Base-by-base conservation (phyloP, 2,113 vertebrate genomes). In the Indicator maculatus region DNA sequence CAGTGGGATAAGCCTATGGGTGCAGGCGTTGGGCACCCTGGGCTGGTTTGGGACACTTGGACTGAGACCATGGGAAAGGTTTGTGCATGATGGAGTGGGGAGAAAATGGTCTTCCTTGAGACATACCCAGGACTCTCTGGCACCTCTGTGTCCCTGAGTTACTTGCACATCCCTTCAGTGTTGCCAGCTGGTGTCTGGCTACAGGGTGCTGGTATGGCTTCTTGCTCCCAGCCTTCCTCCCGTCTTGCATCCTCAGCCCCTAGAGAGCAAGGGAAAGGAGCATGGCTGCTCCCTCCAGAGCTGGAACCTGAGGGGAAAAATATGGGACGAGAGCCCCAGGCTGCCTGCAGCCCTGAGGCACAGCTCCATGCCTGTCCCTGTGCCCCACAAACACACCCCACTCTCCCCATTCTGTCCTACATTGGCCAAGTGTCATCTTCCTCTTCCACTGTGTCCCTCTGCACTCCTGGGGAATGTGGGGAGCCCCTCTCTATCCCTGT, bases 1-100 rank as follows among this genome's bases (percentile, higher is more conserved):
- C 73, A 12, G 36, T 0, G 1, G 14, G 20, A 5, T 45, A 60
- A 81, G 7, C 20, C 44, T 0, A 0, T 2, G 18, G 72, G 7
- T n/a, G 16, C 5, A 21, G 15, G 2, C 61, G 55, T 87, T 45
- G 52, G 78, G n/a, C 47, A 59, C 9, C 4, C 63, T 1, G 0
- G 47, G 28, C 21, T 69, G 5, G 64, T 94, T 65, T 3, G 11
- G 64, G 36, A 53, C 47, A 9, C 15, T 9, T 2, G 1, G n/a
- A 13, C 27, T 60, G 28, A 88, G 55, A 83, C 4, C 33, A 19
- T 0, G 0, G 15, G 73, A 74, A 41, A 83, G 5, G 14, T 83
- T 73, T 77, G 41, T 36, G 16, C 1, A 2, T 6, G 14, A 26
- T 36, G 38, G 38, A 81, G 41, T 1, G 8, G 23, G 19, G 13